A percentile compares a stretch with the other conserved stretches of the same genome.
Evolutionary conservation across 2,888 invertebrate genomes (phyloP).

Genomic region (Steinernema hermaphroditum): DNA sequence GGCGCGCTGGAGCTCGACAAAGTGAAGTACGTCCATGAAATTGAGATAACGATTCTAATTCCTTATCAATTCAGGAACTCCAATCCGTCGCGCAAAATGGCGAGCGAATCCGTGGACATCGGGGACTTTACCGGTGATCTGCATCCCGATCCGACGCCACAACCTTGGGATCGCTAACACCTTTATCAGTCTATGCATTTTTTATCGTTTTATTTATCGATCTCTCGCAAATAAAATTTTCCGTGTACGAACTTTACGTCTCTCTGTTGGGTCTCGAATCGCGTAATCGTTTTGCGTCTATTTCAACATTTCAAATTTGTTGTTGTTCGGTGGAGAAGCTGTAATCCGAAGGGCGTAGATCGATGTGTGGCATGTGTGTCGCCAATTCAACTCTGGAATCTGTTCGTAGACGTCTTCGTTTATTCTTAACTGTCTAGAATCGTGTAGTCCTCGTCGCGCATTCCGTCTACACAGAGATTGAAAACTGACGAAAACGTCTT

Average conservation of each 20-base stretch:
- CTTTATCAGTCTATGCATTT: not conserved
- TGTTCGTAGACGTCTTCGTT: no score
- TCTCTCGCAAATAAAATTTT: not conserved
- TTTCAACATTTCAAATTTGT: not conserved
- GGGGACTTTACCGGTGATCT: constrained; percentile 1
- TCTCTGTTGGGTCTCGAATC: not conserved
- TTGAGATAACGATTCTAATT: not conserved
- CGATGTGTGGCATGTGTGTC: no score
- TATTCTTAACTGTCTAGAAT: no score
- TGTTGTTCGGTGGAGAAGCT: no score
- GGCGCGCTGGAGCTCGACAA: not conserved
- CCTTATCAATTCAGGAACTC: not conserved
- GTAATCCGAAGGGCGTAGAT: no score
- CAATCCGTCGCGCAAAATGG: not conserved
- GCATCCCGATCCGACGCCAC: constrained; percentile 7
- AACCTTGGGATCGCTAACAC: constrained; percentile 13
- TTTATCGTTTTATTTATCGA: not conserved
- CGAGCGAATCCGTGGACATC: not conserved
- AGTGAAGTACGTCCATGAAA: not conserved
- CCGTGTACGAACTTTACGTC: not conserved
- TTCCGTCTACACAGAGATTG: no score
- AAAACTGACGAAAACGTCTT: no score
- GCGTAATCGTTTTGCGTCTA: not conserved
- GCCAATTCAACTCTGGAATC: no score
- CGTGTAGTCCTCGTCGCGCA: no score